phyloP scores from a whole-genome alignment of 2,113 vertebrate genomes.

The Triplophysa tibetana region DNA sequence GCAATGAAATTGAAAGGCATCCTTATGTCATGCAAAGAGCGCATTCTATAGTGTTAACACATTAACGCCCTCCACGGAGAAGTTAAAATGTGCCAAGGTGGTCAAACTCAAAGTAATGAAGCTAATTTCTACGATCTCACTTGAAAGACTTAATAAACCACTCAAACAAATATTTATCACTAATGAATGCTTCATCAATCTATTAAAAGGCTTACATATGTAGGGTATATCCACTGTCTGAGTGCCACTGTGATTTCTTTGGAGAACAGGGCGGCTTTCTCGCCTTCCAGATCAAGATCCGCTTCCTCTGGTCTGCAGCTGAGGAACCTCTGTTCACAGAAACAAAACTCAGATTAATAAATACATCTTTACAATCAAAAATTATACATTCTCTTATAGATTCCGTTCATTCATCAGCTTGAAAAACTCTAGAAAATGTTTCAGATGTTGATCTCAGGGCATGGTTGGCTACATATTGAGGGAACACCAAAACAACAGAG shows the following conservation, averaged over 20 bases:
- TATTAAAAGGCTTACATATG: constrained; percentile 79
- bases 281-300: constrained; percentile 77
- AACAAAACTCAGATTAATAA: constrained; percentile 2
- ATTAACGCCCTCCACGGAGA: too few species aligned
- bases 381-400: background rate
- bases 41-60: too few species aligned
- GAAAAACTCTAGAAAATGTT: constrained; percentile 22
- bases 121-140: too few species aligned
- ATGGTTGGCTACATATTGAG: background rate
- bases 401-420: constrained; percentile 11
- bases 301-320: constrained; percentile 73
- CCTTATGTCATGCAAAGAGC: too few species aligned
- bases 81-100: too few species aligned
- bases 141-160: too few species aligned
- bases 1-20: too few species aligned
- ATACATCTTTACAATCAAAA: constrained; percentile 4
- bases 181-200: background rate
- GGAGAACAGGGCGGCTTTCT: constrained; percentile 73
- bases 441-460: background rate
- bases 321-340: constrained; percentile 75
- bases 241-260: constrained; percentile 73
- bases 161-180: too few species aligned
- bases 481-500: constrained; percentile 18
- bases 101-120: too few species aligned
- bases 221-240: constrained; percentile 74